Percentiles rank a stretch among this genome's conserved stretches.
Evolutionary conservation across 2,888 invertebrate genomes (phyloP).

Genomic region (Hybos culiciformis): DNA sequence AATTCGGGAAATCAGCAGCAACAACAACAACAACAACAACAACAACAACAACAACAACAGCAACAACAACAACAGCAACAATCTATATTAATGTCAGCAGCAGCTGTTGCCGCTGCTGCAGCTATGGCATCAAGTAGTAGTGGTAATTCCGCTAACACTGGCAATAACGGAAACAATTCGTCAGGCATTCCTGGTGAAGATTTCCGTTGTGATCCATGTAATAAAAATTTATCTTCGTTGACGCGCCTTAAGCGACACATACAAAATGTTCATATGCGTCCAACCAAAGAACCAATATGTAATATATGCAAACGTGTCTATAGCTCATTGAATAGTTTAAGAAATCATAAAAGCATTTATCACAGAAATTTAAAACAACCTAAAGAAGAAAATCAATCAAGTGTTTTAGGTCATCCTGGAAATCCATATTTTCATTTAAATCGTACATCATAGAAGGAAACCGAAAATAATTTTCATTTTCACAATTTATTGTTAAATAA

Average conservation of each 20-base stretch:
- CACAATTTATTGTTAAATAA: too few species aligned
- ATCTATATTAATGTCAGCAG: conserved; percentile 19
- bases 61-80: conserved; percentile 16
- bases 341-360: conserved; percentile 88
- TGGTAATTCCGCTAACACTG: neutral
- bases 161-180: neutral
- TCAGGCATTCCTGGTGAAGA: conserved; percentile 46
- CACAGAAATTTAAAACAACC: conserved; percentile 70
- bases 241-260: conserved; percentile 82
- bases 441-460: conserved; percentile 34
- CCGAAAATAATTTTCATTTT: conserved; percentile 32
- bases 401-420: conserved; percentile 7
- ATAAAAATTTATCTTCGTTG: conserved; percentile 76
- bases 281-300: conserved; percentile 80
- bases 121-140: neutral
- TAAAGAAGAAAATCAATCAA: conserved; percentile 28
- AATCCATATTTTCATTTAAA: conserved; percentile 16
- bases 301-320: conserved; percentile 86
- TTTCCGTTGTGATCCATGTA: conserved; percentile 84
- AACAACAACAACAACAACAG: conserved; percentile 18
- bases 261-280: conserved; percentile 83
- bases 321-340: conserved; percentile 78
- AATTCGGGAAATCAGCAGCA: conserved; percentile 9
- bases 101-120: conserved; percentile 10
- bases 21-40: conserved; percentile 12